phyloP scores from a whole-genome alignment of 2,113 vertebrate genomes.

The Oostethus manadensis region DNA sequence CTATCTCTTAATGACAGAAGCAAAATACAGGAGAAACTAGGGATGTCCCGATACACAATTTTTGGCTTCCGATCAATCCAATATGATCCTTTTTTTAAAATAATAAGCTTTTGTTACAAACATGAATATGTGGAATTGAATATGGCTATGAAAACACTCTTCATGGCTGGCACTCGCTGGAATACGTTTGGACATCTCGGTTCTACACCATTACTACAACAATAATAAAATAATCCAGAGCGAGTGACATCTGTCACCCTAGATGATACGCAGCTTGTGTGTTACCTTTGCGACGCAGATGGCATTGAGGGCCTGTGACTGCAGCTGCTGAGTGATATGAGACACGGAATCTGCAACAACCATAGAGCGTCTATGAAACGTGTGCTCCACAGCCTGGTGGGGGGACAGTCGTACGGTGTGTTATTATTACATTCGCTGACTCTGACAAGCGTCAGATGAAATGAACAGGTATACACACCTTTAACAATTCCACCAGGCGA shows the following conservation, averaged over 20 bases:
- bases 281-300: constrained; percentile 88
- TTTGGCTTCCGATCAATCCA: too few relatives aligned
- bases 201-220: background rate
- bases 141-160: too few relatives aligned
- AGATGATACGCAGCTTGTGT: background rate
- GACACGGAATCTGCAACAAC: constrained; percentile 93
- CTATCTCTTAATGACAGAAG: too few relatives aligned
- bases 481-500: constrained; percentile 89
- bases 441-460: background rate
- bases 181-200: too few relatives aligned
- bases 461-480: constrained; percentile 66
- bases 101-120: too few relatives aligned
- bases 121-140: too few relatives aligned
- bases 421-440: background rate
- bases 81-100: too few relatives aligned
- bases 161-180: too few relatives aligned
- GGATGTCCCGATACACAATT: too few relatives aligned
- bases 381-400: constrained; percentile 89
- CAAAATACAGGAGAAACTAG: too few relatives aligned
- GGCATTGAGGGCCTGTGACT: constrained; percentile 87
- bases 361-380: constrained; percentile 89
- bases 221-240: background rate
- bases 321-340: constrained; percentile 90
- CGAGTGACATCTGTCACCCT: background rate
- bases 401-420: constrained; percentile 1